Evolutionary conservation across 2,113 vertebrate genomes (phyloP).

Genomic region (Hippoglossus stenolepis): DNA sequence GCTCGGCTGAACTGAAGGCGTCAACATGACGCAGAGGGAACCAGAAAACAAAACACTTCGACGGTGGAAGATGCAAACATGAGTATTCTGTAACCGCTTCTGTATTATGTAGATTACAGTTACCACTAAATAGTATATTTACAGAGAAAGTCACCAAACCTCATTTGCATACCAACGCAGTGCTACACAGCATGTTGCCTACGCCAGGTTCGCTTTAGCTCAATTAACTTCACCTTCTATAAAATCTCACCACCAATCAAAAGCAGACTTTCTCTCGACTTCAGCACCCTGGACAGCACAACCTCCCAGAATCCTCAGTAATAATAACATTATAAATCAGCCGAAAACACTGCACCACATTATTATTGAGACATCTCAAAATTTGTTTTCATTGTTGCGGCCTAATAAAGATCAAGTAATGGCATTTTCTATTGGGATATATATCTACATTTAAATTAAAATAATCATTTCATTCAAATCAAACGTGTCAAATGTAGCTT

Average conservation of each 20-base stretch:
- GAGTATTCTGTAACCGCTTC: too few relatives aligned
- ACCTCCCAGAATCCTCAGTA: not conserved
- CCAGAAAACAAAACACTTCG: not conserved
- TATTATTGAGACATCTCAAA: not conserved
- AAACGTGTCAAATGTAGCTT: not conserved
- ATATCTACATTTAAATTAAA: not conserved
- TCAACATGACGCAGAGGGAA: too few relatives aligned
- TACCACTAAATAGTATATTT: not conserved
- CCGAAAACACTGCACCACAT: not conserved
- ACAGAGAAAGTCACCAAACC: not conserved
- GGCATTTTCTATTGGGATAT: not conserved
- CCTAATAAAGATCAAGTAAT: not conserved
- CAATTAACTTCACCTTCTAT: not conserved
- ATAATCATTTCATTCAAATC: not conserved
- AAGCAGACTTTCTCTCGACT: conserved; percentile 3
- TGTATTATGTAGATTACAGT: not conserved
- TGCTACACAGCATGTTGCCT: not conserved
- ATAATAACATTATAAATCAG: not conserved
- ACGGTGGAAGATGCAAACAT: not conserved
- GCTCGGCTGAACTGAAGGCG: not conserved
- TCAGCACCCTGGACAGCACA: conserved; percentile 52
- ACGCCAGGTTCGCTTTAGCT: not conserved
- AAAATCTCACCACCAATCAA: not conserved
- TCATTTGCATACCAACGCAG: too few relatives aligned
- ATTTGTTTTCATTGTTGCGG: not conserved